phyloP scores from a whole-genome alignment of 2,888 invertebrate genomes.

The Lymantria dispar region DNA sequence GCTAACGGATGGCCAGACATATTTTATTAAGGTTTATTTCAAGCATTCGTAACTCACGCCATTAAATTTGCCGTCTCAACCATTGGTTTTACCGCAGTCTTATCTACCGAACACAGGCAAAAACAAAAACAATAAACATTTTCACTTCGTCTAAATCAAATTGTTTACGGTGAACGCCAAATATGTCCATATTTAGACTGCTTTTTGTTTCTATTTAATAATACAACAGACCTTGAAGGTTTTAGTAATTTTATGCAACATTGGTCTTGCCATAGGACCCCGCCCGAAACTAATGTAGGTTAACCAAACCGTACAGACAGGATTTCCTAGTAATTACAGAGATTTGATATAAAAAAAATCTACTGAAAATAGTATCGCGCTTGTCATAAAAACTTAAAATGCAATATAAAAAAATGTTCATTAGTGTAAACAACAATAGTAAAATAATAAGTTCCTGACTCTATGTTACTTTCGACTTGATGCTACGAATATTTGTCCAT shows the following conservation, averaged over 20 bases:
- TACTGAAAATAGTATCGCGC: not conserved
- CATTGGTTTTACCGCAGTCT: too few relatives aligned
- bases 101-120: not conserved
- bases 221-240: conserved; percentile 15
- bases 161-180: conserved; percentile 20
- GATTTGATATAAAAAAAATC: not conserved
- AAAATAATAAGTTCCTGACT: too few relatives aligned
- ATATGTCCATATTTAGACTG: conserved; percentile 14
- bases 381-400: not conserved
- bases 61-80: too few relatives aligned
- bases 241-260: conserved; percentile 23
- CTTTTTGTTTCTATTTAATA: conserved; percentile 15
- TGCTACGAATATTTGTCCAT: too few relatives aligned
- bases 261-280: conserved; percentile 16
- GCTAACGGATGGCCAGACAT: too few relatives aligned
- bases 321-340: conserved; percentile 23
- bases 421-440: too few relatives aligned
- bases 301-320: conserved; percentile 18
- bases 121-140: not conserved
- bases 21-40: too few relatives aligned
- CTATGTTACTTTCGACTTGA: too few relatives aligned
- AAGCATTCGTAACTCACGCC: too few relatives aligned
- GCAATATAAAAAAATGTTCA: too few relatives aligned
- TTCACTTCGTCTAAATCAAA: not conserved
- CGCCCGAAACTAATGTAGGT: conserved; percentile 19